Base-by-base conservation (phyloP, 2,888 invertebrate genomes). In the Archaeoteleia sp. region DNA sequence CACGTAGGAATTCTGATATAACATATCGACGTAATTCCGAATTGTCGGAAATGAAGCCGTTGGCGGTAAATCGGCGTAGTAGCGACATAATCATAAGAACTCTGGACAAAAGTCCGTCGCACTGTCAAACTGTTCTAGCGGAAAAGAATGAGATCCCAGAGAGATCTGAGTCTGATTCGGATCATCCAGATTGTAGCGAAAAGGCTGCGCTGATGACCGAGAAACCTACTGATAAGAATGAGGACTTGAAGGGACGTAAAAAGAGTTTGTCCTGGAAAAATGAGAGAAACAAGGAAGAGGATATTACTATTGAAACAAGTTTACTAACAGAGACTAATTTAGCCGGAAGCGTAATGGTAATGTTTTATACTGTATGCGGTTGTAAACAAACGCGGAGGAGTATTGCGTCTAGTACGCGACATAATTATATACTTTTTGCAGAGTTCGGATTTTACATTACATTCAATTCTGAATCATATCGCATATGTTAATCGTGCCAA, bases 391-490 rank as follows among this genome's bases (percentile, higher is more conserved):
- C n/a, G n/a, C n/a, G n/a, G n/a, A n/a, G n/a, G n/a, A n/a, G n/a
- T n/a, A n/a, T n/a, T n/a, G n/a, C n/a, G n/a, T n/a, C n/a, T n/a
- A n/a, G n/a, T n/a, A n/a, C n/a, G n/a, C n/a, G n/a, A n/a, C n/a
- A n/a, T n/a, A n/a, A 6, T 27, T 27, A 6, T 27, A 27, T 27
- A 2, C 27, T 27, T 20, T 35, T 77, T 77, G 10, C 74, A 85
- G 84, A 76, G 74, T 54, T 74, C 81, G 13, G 86, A 86, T 67
- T 81, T 87, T 57, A 87, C 87, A 1, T 82, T 88, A 43, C 86
- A 87, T 48, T 87, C 87, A 12, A 87, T 88, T 72, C 75, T 88
- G 57, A 87, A 88, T 76, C 88, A 88, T 72, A 88, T 88, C 49
- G 88, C 88, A 8, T 87, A 87, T 71, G 87, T 87, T 48, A 88